Base-by-base conservation (phyloP, 92 coral and sea anemone species). In the Desmophyllum pertusum region DNA sequence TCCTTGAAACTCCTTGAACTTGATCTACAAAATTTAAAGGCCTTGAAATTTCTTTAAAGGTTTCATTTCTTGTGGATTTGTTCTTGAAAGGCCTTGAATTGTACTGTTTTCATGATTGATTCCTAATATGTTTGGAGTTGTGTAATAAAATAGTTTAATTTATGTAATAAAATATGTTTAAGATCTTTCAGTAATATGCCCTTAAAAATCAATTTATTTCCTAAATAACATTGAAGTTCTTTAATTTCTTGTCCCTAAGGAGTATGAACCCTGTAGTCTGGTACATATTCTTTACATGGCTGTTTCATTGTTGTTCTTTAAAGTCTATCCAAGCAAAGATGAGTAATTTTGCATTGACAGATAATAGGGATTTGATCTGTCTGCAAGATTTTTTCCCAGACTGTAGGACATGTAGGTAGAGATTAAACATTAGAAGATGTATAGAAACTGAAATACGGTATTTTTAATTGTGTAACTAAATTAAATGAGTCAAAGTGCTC, bases 381-480 rank as follows among this genome's bases (percentile, higher is more conserved):
- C 48, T 43, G 0, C 10, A 0, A 43, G n/a, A n/a, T n/a, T 43
- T 43, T 35, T 21, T 13, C 37, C 23, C 42, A 50, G 55, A 35
- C 25, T 67, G 42, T 18, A 13, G 18, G 2, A 31, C 39, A 18
- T 33, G 39, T 65, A 30, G 42, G 73, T 17, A 38, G 42, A 35
- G 73, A 67, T 55, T 38, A 33, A 6, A 33, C 41, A 67, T 67
- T 15, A 36, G 43, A 67, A 37, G 73, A 33, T 33, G 73, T 67
- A 67, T 1, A 67, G 15, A 67, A 17, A 35, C 36, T 37, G 1
- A 38, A 67, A 67, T 36, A 29, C 18, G 40, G 73, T 67, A 67
- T 67, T 67, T 67, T 67, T 37, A 67, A 67, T 67, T 67, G 27
- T 8, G 11, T 35, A 18, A 67, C 42, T 67, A 67, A 67, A 36